A percentile compares a stretch with the other conserved stretches of the same genome.
phyloP scores from a whole-genome alignment of 2,113 vertebrate species.

The Mungos mungo region DNA sequence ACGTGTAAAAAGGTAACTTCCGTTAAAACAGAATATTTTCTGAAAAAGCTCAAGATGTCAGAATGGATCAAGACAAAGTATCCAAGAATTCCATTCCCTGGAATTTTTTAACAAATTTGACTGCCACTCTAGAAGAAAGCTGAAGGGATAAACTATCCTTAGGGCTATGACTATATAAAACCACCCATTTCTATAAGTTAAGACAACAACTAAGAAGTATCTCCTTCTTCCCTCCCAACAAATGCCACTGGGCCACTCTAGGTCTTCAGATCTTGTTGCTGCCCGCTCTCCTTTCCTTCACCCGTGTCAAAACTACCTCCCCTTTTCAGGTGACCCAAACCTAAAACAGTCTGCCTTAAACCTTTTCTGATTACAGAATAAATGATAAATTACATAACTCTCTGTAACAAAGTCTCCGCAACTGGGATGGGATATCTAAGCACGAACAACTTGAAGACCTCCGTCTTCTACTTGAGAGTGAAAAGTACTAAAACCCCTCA shows the following conservation, averaged over 20 bases:
- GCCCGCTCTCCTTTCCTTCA: slow-evolving; percentile 30
- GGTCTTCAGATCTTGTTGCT: background rate
- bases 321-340: background rate
- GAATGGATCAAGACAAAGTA: slow-evolving; percentile 23
- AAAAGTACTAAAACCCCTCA: slow-evolving; percentile 32
- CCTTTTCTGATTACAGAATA: slow-evolving; percentile 11
- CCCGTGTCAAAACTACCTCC: slow-evolving; percentile 34
- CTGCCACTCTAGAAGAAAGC: background rate
- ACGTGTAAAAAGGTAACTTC: slow-evolving; percentile 45
- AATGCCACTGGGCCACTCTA: background rate
- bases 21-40: slow-evolving; percentile 51
- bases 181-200: background rate
- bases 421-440: background rate
- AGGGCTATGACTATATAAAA: background rate
- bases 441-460: slow-evolving; percentile 43
- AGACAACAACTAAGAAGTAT: background rate
- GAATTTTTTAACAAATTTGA: background rate
- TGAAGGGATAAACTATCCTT: background rate
- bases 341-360: slow-evolving; percentile 31
- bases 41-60: slow-evolving; percentile 52
- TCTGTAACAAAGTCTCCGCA: slow-evolving; percentile 12
- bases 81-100: slow-evolving; percentile 7
- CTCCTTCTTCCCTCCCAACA: background rate
- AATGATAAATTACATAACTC: slow-evolving; percentile 36
- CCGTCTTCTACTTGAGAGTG: slow-evolving; percentile 42